phyloP scores from a whole-genome alignment of 2,888 invertebrate species.

The Zaprionus obscuricornis region DNA sequence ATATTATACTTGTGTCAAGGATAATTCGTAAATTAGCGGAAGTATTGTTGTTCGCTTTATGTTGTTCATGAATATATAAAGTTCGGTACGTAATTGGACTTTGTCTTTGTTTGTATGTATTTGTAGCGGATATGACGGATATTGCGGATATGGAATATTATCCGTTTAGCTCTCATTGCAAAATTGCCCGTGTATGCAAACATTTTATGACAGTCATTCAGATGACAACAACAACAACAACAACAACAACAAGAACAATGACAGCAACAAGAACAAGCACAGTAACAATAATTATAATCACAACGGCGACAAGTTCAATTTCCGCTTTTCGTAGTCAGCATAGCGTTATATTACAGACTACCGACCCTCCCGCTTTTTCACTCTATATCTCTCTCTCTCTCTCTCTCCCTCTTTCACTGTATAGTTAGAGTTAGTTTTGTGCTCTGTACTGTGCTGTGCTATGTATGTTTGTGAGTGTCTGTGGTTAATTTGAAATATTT shows the following conservation, averaged over 20 bases:
- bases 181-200: conserved; percentile 20
- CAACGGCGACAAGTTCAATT: conserved; percentile 56
- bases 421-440: background rate
- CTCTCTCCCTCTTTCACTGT: too few species aligned
- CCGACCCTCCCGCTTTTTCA: too few species aligned
- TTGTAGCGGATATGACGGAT: conserved; percentile 4
- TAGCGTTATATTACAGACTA: too few species aligned
- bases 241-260: conserved; percentile 18
- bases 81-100: conserved; percentile 7
- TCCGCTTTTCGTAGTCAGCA: conserved; percentile 33
- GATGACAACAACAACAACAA: conserved; percentile 37
- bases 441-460: conserved; percentile 12
- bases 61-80: background rate
- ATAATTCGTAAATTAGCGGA: conserved; percentile 20
- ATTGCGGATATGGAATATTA: conserved; percentile 45
- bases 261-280: conserved; percentile 1
- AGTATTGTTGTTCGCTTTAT: conserved; percentile 14
- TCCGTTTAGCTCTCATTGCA: conserved; percentile 25
- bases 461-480: too few species aligned
- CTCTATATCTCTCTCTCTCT: background rate
- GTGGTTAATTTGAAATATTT: conserved; percentile 78
- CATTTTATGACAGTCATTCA: conserved; percentile 66
- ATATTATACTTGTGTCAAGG: too few species aligned
- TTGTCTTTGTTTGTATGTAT: conserved; percentile 1
- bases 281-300: background rate